These are phyloP conservation scores for Hystrix brachyura DNA, from an alignment of 2,113 vertebrate genomes.

Conservation along the genomic window DNA sequence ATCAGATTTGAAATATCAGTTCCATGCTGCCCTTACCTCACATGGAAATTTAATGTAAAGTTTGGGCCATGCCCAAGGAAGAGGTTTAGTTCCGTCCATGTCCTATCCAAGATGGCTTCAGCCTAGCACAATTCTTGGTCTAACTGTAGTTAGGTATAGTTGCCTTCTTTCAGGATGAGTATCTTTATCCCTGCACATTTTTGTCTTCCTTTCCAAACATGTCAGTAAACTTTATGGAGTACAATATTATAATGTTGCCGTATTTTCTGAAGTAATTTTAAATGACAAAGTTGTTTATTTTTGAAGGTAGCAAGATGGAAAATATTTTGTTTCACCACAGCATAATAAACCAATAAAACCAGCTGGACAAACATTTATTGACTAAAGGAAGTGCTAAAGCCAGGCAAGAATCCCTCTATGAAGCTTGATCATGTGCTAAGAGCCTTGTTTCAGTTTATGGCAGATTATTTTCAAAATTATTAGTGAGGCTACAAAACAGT, in stretches of 20 bases:
- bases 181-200: neutral
- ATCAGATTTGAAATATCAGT: neutral
- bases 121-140: neutral
- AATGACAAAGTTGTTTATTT: slow-evolving; percentile 74
- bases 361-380: slow-evolving; percentile 80
- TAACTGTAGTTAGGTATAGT: neutral
- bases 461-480: slow-evolving; percentile 66
- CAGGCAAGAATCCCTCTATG: slow-evolving; percentile 62
- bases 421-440: slow-evolving; percentile 70
- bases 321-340: slow-evolving; percentile 59
- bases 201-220: slow-evolving; percentile 40
- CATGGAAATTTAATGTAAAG: neutral
- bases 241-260: slow-evolving; percentile 38
- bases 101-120: neutral
- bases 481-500: slow-evolving; percentile 11
- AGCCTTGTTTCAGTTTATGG: slow-evolving; percentile 60
- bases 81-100: neutral
- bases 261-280: slow-evolving; percentile 72
- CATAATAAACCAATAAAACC: slow-evolving; percentile 81
- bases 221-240: slow-evolving; percentile 63
- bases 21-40: neutral
- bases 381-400: slow-evolving; percentile 82
- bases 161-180: neutral
- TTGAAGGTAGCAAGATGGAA: slow-evolving; percentile 76
- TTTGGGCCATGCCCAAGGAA: neutral